Conservation (phyloP, 2,888 invertebrate species). For the Melanostoma mellinum region DNA sequence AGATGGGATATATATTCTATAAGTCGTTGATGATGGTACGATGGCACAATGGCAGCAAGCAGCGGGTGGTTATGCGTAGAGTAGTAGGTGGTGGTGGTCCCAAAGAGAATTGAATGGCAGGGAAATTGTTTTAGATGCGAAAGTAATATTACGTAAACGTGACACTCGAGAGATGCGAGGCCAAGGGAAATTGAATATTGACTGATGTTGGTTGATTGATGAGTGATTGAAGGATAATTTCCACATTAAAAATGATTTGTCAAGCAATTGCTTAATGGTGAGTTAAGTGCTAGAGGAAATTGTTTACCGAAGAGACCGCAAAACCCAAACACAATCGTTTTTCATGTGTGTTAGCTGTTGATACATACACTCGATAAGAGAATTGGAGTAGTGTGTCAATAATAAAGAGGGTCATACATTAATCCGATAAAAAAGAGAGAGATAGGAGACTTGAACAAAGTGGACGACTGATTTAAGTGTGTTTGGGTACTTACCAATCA, state of each 20-base stretch:
- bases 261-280: slow-evolving; percentile 30
- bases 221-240: slow-evolving; percentile 55
- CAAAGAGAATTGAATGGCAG: slow-evolving; percentile 37
- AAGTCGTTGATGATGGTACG: too few relatives aligned
- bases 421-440: slow-evolving; percentile 3
- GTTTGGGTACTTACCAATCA: neutral
- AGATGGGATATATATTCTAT: slow-evolving; percentile 29
- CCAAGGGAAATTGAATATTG: slow-evolving; percentile 56
- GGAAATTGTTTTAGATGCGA: slow-evolving; percentile 69
- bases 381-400: slow-evolving; percentile 1
- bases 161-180: slow-evolving; percentile 10
- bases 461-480: slow-evolving; percentile 19
- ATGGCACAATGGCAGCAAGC: too few relatives aligned
- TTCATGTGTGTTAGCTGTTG: neutral
- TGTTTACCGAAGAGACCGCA: slow-evolving; percentile 3
- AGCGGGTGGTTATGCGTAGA: neutral
- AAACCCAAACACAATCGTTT: neutral
- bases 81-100: slow-evolving; percentile 13
- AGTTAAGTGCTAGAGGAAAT: slow-evolving; percentile 34
- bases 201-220: slow-evolving; percentile 40
- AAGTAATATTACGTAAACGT: slow-evolving; percentile 49
- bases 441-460: neutral
- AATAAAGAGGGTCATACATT: slow-evolving; percentile 26
- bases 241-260: slow-evolving; percentile 32
- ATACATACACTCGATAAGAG: neutral